phyloP scores from a whole-genome alignment of 1,140 invertebrate genomes.

The Caenorhabditis latens region DNA sequence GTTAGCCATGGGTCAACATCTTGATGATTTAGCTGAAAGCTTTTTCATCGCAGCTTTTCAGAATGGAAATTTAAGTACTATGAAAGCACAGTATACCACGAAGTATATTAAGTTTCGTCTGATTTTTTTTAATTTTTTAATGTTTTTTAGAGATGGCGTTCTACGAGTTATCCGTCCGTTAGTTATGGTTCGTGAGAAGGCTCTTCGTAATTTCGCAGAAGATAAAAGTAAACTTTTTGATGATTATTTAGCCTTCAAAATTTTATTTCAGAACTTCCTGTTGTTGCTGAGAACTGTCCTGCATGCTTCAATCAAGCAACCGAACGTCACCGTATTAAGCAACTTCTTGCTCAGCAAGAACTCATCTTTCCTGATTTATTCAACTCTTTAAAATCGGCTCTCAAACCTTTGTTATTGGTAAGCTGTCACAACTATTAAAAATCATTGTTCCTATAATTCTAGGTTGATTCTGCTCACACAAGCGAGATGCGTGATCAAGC shows the following conservation, averaged over 20 bases:
- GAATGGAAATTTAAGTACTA: conserved; percentile 84
- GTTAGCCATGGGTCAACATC: conserved; percentile 87
- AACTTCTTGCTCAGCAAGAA: conserved; percentile 85
- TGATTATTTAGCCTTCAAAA: neutral
- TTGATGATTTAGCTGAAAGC: conserved; percentile 88
- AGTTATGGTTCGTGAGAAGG: conserved; percentile 87
- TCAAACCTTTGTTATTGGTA: conserved; percentile 84
- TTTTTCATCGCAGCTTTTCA: conserved; percentile 88
- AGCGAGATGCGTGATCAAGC: conserved; percentile 59
- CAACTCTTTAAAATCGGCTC: conserved; percentile 82
- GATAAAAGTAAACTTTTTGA: conserved; percentile 78
- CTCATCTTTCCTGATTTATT: conserved; percentile 84
- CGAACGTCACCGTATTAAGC: conserved; percentile 61
- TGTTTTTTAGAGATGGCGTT: conserved; percentile 83
- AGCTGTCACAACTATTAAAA: conserved; percentile 69
- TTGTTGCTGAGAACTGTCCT: conserved; percentile 73
- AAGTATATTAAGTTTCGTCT: conserved; percentile 76
- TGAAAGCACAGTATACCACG: conserved; percentile 86
- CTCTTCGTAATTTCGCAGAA: conserved; percentile 83
- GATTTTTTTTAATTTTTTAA: neutral
- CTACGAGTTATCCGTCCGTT: conserved; percentile 88
- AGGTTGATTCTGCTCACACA: conserved; percentile 49
- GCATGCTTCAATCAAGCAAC: conserved; percentile 81
- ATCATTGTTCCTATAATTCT: neutral
- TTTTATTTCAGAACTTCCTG: conserved; percentile 81